Evolutionary conservation across 1,140 invertebrate genomes (phyloP).

Genomic region (Drosophila albomicans): DNA sequence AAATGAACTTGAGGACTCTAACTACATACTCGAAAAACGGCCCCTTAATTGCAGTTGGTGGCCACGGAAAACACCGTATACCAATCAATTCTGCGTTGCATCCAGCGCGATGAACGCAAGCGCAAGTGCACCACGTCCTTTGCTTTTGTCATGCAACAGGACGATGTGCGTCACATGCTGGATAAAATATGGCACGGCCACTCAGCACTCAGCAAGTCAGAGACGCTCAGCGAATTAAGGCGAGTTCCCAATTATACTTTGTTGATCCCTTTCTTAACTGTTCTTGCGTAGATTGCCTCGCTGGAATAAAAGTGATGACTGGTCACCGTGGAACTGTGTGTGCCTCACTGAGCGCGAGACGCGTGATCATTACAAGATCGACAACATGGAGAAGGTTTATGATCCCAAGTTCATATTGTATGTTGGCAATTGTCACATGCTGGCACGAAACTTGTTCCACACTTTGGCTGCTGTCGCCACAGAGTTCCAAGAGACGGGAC

Average conservation of each 20-base stretch:
- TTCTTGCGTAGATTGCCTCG: constrained; percentile 83
- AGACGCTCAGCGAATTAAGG: constrained; percentile 86
- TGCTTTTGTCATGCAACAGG: constrained; percentile 86
- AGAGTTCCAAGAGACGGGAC: constrained; percentile 78
- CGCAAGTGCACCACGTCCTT: constrained; percentile 85
- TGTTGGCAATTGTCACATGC: constrained; percentile 73
- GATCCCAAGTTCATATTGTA: constrained; percentile 84
- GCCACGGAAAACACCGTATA: constrained; percentile 83
- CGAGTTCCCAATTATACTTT: constrained; percentile 11
- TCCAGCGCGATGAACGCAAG: constrained; percentile 86
- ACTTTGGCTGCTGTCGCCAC: constrained; percentile 71
- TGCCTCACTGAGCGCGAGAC: constrained; percentile 87
- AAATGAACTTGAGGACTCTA: not conserved
- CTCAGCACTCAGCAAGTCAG: constrained; percentile 87
- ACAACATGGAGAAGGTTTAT: constrained; percentile 85
- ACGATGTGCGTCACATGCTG: constrained; percentile 87
- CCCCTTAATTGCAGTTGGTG: constrained; percentile 49
- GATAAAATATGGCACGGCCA: constrained; percentile 88
- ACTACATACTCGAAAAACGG: not conserved
- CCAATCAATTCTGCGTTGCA: constrained; percentile 86
- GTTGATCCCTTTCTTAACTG: not conserved
- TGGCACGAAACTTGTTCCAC: constrained; percentile 77
- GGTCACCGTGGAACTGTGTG: constrained; percentile 90
- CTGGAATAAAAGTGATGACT: constrained; percentile 86
- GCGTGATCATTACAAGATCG: constrained; percentile 85